These are phyloP conservation scores for Philereme transversata DNA, from an alignment of 2,888 invertebrate species.

Conservation along the genomic window DNA sequence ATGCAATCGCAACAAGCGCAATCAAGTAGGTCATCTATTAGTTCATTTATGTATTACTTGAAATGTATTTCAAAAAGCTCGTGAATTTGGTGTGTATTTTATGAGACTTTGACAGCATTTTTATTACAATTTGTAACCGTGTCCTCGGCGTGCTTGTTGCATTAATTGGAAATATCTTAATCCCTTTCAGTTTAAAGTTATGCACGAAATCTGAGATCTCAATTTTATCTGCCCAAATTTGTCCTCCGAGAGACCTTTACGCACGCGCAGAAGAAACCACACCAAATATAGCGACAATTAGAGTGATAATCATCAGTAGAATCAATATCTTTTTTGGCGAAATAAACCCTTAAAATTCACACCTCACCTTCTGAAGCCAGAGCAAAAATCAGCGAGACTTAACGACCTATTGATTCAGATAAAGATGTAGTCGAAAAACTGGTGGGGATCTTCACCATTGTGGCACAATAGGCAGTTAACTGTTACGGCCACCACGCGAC, in stretches of 20 bases:
- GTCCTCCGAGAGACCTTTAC: constrained; percentile 6
- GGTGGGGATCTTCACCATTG: constrained; percentile 49
- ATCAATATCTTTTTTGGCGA: constrained; percentile 39
- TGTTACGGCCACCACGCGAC: constrained; percentile 42
- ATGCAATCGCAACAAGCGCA: too few relatives aligned
- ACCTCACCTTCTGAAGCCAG: constrained; percentile 46
- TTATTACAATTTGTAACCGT: too few relatives aligned
- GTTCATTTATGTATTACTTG: too few relatives aligned
- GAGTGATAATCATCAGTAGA: constrained; percentile 42
- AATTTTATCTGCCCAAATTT: constrained; percentile 23
- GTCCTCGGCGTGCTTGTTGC: too few relatives aligned
- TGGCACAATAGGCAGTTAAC: constrained; percentile 64
- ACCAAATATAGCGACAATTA: constrained; percentile 49
- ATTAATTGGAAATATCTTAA: constrained; percentile 13
- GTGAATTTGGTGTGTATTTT: too few relatives aligned
- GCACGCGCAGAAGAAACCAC: constrained; percentile 41
- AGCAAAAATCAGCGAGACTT: constrained; percentile 48
- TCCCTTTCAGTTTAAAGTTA: constrained; percentile 5
- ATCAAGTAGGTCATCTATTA: too few relatives aligned
- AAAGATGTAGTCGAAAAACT: constrained; percentile 75
- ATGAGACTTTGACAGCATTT: too few relatives aligned
- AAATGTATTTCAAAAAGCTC: too few relatives aligned
- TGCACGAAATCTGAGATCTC: constrained; percentile 27
- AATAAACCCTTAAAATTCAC: constrained; percentile 56
- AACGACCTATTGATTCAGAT: constrained; percentile 77